Evolutionary conservation across 2,888 invertebrate genomes (phyloP), one percentile per base, ranked within the genome.

Genomic region (Synanthedon vespiformis): DNA sequence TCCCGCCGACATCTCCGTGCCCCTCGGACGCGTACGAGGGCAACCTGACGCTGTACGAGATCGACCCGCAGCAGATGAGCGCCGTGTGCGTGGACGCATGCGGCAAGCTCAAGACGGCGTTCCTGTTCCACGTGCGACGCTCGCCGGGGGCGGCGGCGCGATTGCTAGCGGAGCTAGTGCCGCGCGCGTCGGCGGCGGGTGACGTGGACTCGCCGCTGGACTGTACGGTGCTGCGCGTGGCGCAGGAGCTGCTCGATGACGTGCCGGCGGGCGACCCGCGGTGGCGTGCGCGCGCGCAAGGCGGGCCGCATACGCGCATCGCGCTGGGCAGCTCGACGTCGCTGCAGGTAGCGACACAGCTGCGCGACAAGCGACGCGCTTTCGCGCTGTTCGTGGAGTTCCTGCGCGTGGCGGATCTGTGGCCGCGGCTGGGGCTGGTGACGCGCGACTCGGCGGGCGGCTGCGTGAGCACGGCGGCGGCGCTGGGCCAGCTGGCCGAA

Each of bases 291-390:
- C 59, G 66, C 40, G 63, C 64, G 1, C 65, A 71, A 48, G 60
- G 66, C 27, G 75, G 72, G 2, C 68, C 63, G 5, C 67, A 74
- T 40, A 64, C 74, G 2, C 77, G 77, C 60, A 86, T 90, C 1
- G 77, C 89, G 51, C 79, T 93, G 40, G 93, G 93, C 55, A 91
- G 92, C 68, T 93, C 94, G 0, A 89, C 91, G 14, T 95, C 97
- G 2, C 90, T 97, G 85, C 95, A 96, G 77, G 92, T 96, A 55
- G 81, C 91, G 1, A 93, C 94, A 57, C 97, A 98, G 74, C 82
- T 98, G 53, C 92, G 93, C 59, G 96, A 97, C 74, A 98, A 98
- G 80, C 93, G 92, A 69, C 90, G 92, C 66, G 96, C 95, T 0
- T 89, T 95, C 61, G 89, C 92, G 56, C 89, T 94, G 55, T 95